Evolutionary conservation across 2,113 vertebrate species (phyloP).

Genomic region (Malaclemys terrapin): DNA sequence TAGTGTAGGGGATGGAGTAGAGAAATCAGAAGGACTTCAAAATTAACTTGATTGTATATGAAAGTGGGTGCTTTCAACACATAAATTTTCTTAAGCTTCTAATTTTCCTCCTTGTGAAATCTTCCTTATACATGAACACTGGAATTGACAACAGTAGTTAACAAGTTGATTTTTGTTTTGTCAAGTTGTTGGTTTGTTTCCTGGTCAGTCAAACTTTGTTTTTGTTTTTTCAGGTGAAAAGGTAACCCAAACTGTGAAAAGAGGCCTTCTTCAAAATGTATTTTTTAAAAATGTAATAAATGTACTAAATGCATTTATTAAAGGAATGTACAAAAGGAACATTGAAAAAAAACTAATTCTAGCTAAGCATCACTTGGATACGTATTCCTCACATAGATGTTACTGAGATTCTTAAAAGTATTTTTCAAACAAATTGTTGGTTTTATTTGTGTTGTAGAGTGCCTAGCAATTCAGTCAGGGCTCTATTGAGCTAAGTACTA

Average conservation of each 20-base stretch:
- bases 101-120: background rate
- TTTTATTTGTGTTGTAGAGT: background rate
- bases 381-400: background rate
- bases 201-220: background rate
- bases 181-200: background rate
- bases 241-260: too few relatives aligned
- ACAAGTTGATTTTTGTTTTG: background rate
- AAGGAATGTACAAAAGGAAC: too few relatives aligned
- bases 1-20: background rate
- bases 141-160: background rate
- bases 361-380: too few relatives aligned
- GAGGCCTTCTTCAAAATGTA: too few relatives aligned
- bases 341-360: too few relatives aligned
- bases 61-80: too few relatives aligned
- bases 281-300: too few relatives aligned
- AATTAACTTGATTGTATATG: too few relatives aligned
- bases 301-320: too few relatives aligned
- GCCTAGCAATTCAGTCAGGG: background rate
- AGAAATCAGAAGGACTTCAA: background rate
- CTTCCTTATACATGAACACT: fast-evolving
- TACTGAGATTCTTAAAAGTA: background rate
- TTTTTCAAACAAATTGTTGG: background rate
- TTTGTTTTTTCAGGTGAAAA: background rate
- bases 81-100: fast-evolving
- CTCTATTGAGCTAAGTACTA: background rate